These are phyloP conservation scores for Pseudachorutes palmiensis DNA, from an alignment of 1,140 invertebrate species.

Conservation along the genomic window DNA sequence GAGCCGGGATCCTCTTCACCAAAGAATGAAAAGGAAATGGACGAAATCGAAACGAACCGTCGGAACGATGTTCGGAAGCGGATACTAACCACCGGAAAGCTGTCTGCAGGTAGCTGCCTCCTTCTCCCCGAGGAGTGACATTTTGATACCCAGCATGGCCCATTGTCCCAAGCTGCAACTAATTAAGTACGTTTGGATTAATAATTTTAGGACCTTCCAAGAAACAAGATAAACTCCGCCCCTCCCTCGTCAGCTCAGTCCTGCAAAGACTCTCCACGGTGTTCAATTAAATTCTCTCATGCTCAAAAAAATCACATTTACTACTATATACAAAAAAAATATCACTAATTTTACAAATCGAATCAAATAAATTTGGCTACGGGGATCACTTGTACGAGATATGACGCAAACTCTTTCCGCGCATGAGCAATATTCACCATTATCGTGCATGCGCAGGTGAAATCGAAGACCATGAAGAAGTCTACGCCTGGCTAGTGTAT, in stretches of 20 bases:
- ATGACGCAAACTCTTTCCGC: too few relatives aligned
- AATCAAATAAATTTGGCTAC: not conserved
- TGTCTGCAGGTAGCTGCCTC: conserved; percentile 30
- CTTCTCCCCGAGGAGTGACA: not conserved
- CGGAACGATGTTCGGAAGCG: conserved; percentile 20
- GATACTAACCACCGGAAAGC: conserved; percentile 35
- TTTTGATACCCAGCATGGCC: not conserved
- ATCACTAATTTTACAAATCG: not conserved
- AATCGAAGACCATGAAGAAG: conserved; percentile 49
- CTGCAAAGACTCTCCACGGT: conserved; percentile 11
- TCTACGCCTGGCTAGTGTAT: conserved; percentile 81
- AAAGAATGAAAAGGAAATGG: too few relatives aligned
- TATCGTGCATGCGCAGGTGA: too few relatives aligned
- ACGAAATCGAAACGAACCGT: conserved; percentile 17
- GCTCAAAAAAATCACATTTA: conserved; percentile 13
- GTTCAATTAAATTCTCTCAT: conserved; percentile 14
- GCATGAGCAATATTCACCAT: too few relatives aligned
- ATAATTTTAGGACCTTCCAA: conserved; percentile 12
- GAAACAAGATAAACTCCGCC: conserved; percentile 6
- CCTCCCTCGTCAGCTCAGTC: conserved; percentile 15
- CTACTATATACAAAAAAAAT: not conserved
- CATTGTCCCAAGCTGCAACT: not conserved
- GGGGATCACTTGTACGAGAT: not conserved
- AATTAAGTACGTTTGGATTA: not conserved
- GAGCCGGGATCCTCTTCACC: conserved; percentile 38